Evolutionary conservation across 2,888 invertebrate genomes (phyloP).

Genomic region (Drosophila differens): DNA sequence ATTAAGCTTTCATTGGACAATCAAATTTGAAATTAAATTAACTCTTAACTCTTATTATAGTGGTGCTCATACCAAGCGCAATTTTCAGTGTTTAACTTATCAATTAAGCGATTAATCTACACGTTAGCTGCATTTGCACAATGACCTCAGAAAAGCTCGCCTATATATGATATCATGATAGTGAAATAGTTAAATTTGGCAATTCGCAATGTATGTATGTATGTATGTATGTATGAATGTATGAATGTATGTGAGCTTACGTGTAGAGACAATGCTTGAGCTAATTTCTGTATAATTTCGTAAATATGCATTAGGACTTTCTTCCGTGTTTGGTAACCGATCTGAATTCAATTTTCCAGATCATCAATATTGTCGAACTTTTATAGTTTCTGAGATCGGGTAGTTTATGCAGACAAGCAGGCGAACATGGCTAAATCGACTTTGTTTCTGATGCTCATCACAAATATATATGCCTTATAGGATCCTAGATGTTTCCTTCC

Average conservation of each 20-base stretch:
- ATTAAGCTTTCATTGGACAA: not conserved
- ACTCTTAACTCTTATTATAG: not conserved
- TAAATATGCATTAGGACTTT: not conserved
- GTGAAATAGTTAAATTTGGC: too few relatives aligned
- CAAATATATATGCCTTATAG: not conserved
- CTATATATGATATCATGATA: not conserved
- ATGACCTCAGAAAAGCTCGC: not conserved
- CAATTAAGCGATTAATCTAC: not conserved
- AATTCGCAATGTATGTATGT: not conserved
- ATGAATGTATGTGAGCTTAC: not conserved
- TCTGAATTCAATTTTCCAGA: not conserved
- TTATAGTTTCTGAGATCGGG: not conserved
- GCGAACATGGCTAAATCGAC: not conserved
- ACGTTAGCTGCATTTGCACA: not conserved
- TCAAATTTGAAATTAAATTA: not conserved
- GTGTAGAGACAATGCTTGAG: not conserved
- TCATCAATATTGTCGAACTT: not conserved
- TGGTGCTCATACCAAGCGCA: not conserved
- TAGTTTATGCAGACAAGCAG: not conserved
- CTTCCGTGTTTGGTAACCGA: not conserved
- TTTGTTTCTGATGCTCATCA: not conserved
- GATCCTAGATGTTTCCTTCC: not conserved
- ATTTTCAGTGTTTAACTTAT: not conserved
- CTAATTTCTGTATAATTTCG: not conserved
- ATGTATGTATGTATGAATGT: not conserved